These are phyloP conservation scores for Drosophila mayaguana DNA, from an alignment of 2,888 invertebrate genomes.

Conservation along the genomic window DNA sequence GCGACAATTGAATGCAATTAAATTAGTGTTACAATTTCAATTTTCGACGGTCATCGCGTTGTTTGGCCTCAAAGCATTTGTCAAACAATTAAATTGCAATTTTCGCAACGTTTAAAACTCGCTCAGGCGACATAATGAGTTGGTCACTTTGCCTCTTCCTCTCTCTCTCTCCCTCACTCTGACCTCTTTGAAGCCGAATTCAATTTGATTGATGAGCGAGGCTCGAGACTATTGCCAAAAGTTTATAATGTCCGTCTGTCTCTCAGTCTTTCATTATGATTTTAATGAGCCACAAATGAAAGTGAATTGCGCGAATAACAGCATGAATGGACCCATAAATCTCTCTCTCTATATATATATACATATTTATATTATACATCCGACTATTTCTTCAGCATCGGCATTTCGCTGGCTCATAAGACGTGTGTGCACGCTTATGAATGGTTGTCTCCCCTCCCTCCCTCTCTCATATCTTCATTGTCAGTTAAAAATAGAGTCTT, in stretches of 20 bases:
- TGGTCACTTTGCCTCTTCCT: not conserved
- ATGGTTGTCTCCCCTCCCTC: not conserved
- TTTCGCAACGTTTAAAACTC: conserved; percentile 69
- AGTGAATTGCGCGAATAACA: conserved; percentile 33
- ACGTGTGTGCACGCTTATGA: conserved; percentile 1
- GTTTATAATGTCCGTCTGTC: conserved; percentile 34
- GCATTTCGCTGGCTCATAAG: conserved; percentile 25
- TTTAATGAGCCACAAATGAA: conserved; percentile 76
- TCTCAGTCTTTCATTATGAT: conserved; percentile 55
- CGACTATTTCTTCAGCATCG: conserved; percentile 6
- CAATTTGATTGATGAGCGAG: conserved; percentile 67
- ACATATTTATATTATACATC: conserved; percentile 1
- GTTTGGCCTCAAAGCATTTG: conserved; percentile 37
- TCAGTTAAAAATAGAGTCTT: conserved; percentile 3
- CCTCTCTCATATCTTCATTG: not conserved
- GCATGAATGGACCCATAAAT: conserved; percentile 10
- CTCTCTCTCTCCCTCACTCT: too few relatives aligned
- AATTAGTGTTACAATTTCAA: conserved; percentile 33
- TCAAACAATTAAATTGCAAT: conserved; percentile 67
- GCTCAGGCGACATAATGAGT: conserved; percentile 41
- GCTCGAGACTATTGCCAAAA: conserved; percentile 12
- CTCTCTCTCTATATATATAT: not conserved
- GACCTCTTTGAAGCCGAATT: conserved; percentile 7
- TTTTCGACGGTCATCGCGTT: conserved; percentile 10
- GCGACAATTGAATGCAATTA: conserved; percentile 40